phyloP scores from a whole-genome alignment of 2,888 invertebrate genomes.

The Fabriciana adippe region DNA sequence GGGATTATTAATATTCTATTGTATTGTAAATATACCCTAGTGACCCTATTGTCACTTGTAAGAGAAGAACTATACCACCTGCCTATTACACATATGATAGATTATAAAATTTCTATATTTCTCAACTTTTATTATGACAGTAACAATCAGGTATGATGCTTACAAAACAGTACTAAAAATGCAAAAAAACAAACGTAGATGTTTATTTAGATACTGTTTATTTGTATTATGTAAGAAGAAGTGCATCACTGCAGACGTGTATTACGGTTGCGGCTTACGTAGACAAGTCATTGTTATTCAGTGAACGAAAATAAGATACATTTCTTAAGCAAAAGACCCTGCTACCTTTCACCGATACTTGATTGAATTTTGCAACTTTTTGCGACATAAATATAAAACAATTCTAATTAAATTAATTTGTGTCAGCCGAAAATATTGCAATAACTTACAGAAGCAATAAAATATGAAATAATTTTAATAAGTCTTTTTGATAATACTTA shows the following conservation, averaged over 20 bases:
- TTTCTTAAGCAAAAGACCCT: constrained; percentile 26
- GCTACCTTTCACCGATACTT: constrained; percentile 26
- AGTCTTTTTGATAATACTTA: too few relatives aligned
- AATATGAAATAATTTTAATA: too few relatives aligned
- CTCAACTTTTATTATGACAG: not conserved
- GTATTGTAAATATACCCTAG: too few relatives aligned
- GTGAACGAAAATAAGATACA: constrained; percentile 12
- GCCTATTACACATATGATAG: too few relatives aligned
- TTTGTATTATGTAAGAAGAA: not conserved
- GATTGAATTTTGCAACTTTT: constrained; percentile 13
- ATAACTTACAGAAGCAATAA: too few relatives aligned
- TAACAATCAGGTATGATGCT: not conserved
- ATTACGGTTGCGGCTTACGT: not conserved
- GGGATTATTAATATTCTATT: too few relatives aligned
- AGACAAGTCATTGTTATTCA: constrained; percentile 27
- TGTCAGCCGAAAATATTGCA: too few relatives aligned
- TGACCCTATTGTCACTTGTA: too few relatives aligned
- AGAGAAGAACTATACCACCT: too few relatives aligned
- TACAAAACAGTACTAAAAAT: not conserved
- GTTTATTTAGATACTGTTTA: not conserved
- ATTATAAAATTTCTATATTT: too few relatives aligned
- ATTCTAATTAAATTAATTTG: not conserved
- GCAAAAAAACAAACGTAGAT: not conserved
- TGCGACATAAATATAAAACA: constrained; percentile 1
- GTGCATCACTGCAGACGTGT: not conserved